Percentiles rank a stretch among this genome's conserved stretches.
Evolutionary conservation across 2,797 vertebrate species (phyloP).

Genomic region (Hippopotamyrus pictus): DNA sequence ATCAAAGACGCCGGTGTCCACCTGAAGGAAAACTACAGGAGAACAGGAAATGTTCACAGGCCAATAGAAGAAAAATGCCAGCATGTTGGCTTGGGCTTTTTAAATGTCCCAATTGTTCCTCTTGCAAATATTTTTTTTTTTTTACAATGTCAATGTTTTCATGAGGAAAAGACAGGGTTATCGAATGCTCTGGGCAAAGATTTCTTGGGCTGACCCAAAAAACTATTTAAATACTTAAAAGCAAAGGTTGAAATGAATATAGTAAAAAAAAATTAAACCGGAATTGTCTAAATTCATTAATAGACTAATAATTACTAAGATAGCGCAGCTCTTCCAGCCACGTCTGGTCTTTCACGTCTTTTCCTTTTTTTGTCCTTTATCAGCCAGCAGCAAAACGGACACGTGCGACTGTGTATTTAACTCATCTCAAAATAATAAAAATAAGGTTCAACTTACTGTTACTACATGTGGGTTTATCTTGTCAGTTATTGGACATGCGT

Average conservation of each 20-base stretch:
- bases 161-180: not conserved
- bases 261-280: not conserved
- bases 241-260: not conserved
- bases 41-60: not conserved
- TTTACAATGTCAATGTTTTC: not conserved
- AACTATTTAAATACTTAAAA: not conserved
- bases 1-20: not conserved
- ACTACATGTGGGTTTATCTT: not conserved
- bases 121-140: not conserved
- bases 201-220: not conserved
- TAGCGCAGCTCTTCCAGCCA: not conserved
- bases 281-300: not conserved
- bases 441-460: not conserved
- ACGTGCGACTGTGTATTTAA: not conserved
- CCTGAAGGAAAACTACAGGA: not conserved
- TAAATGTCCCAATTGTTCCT: not conserved
- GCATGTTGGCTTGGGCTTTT: not conserved
- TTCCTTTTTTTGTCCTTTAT: not conserved
- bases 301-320: not conserved
- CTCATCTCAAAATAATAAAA: not conserved
- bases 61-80: not conserved
- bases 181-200: not conserved
- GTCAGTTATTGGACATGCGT: not conserved
- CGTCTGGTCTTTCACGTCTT: not conserved
- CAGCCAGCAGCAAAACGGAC: not conserved